These are phyloP conservation scores for Oscheius sp. DNA, from an alignment of 2,888 invertebrate species.

Conservation along the genomic window DNA sequence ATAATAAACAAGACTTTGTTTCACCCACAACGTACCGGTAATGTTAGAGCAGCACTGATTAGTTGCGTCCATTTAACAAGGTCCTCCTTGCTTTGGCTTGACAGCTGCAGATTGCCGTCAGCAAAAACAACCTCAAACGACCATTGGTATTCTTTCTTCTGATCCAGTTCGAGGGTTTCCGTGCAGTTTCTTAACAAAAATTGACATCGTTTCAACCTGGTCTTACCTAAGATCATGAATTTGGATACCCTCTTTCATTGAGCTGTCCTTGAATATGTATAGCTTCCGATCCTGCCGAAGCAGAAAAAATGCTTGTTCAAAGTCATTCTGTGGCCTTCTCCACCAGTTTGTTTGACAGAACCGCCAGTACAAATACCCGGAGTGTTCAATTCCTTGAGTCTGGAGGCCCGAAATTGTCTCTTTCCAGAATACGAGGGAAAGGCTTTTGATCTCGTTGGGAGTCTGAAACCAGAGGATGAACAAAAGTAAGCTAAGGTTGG, in stretches of 20 bases:
- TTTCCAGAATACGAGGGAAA: constrained; percentile 42
- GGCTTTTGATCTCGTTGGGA: constrained; percentile 15
- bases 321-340: constrained; percentile 46
- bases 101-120: constrained; percentile 32
- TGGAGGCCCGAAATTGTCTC: constrained; percentile 29
- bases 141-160: constrained; percentile 33
- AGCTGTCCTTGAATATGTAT: constrained; percentile 64
- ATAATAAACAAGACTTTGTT: too few species aligned
- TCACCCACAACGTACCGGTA: constrained; percentile 7
- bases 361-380: constrained; percentile 27
- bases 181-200: constrained; percentile 23
- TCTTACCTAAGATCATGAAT: constrained; percentile 50
- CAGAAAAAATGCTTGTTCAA: constrained; percentile 57
- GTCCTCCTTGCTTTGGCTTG: constrained; percentile 33
- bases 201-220: background rate
- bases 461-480: constrained; percentile 17
- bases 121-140: constrained; percentile 22
- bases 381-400: constrained; percentile 7
- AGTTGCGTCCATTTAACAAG: constrained; percentile 38
- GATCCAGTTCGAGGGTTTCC: constrained; percentile 36
- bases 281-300: constrained; percentile 57
- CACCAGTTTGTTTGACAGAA: constrained; percentile 47
- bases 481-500: too few species aligned
- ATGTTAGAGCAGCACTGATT: constrained; percentile 31
- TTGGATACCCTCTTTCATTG: constrained; percentile 54